Evolutionary conservation across 2,888 invertebrate genomes (phyloP).

Genomic region (Phaedon cochleariae): DNA sequence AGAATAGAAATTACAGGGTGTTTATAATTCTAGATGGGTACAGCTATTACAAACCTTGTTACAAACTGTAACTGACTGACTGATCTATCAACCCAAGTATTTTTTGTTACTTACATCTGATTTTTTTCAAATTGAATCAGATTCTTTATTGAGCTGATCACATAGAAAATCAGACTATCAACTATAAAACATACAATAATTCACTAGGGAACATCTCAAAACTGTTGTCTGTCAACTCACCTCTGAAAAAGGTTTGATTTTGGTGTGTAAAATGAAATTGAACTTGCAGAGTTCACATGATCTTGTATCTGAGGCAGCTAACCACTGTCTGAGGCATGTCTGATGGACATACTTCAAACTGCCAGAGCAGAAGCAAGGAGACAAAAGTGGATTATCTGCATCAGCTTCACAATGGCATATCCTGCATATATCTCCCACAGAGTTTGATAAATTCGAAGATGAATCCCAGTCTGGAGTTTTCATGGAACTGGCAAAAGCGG

Average conservation of each 20-base stretch:
- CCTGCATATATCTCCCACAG: conserved; percentile 81
- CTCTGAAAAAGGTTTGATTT: conserved; percentile 95
- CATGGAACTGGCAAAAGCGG: conserved; percentile 54
- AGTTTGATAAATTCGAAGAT: conserved; percentile 75
- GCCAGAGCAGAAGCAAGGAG: conserved; percentile 92
- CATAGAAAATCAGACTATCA: no score
- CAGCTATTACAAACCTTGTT: no score
- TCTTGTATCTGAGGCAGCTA: conserved; percentile 93
- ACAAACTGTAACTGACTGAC: no score
- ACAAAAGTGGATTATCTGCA: conserved; percentile 82
- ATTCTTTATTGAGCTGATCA: no score
- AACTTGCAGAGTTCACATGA: conserved; percentile 98
- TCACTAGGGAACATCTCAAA: no score
- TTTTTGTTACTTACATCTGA: no score
- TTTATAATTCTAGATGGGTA: no score
- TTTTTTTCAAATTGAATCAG: no score
- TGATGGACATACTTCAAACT: conserved; percentile 96
- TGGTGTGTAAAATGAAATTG: conserved; percentile 96
- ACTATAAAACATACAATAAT: no score
- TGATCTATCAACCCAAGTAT: no score
- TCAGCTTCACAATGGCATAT: conserved; percentile 98
- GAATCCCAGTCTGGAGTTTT: conserved; percentile 67
- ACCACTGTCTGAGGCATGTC: conserved; percentile 96
- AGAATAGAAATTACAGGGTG: no score
- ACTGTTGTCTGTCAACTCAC: no score